Base-by-base conservation (phyloP, 1,140 invertebrate genomes). In the Drosophila mayri region DNA sequence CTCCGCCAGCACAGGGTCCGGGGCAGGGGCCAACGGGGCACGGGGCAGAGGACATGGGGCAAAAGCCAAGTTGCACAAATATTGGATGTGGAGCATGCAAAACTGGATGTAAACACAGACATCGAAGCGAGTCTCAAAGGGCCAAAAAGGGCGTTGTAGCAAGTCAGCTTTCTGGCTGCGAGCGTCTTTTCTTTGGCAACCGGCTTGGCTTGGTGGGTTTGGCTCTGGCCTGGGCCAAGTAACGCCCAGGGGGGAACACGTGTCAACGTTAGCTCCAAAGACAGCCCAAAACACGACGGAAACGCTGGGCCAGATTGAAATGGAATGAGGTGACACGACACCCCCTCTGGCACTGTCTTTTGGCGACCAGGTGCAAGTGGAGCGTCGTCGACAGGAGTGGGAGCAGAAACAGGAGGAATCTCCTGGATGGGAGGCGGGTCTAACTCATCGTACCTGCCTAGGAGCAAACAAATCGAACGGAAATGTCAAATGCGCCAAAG, bases 401-500 rank as follows among this genome's bases (percentile, higher is more conserved):
- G 28, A 11, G 54, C 20, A 16, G 46, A 0, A 32, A 20, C 20
- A 22, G 62, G 54, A 28, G 16, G 18, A 37, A 25, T 37, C 16
- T 16, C 25, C 30, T 38, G 11, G 32, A 40, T 18, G 35, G 35
- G 14, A 67, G 71, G 35, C 18, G 58, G 60, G 25, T 44, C 52
- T 40, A 25, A 43, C 49, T 47, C 57, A 81, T 55, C 43, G 38
- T 35, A 14, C 32, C 49, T 43, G 44, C 28, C 49, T 43, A 57
- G 62, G 61, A 68, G 81, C 90, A 90, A 90, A 91, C 78, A 91
- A 91, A 90, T 91, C 82, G 90, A 91, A 91, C 80, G 85, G 90
- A 91, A 91, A 90, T 88, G 88, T 91, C 88, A 81, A 87, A 81
- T 87, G 88, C 76, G 84, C 80, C 84, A 90, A 90, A 90, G 85